phyloP scores from a whole-genome alignment of 2,113 vertebrate genomes.

The Phaetusa simplex region DNA sequence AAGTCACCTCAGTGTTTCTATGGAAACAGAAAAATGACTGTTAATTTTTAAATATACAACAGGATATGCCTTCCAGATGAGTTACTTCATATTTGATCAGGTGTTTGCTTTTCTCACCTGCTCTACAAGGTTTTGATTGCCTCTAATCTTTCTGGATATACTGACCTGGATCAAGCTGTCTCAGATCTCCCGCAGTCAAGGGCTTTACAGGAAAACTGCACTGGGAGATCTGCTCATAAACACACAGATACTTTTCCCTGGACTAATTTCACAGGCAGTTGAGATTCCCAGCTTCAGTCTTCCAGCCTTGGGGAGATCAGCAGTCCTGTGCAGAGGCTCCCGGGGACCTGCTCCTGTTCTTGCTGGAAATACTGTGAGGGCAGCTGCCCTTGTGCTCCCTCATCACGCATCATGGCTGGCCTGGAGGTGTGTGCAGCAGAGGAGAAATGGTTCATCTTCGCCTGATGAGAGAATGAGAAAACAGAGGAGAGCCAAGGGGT shows the following conservation, averaged over 20 bases:
- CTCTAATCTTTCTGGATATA: not conserved
- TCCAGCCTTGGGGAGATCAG: not conserved
- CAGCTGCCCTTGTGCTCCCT: not conserved
- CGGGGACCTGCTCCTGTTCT: not conserved
- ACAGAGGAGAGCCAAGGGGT: not conserved
- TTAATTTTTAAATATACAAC: not conserved
- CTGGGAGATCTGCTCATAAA: not conserved
- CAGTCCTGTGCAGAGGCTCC: not conserved
- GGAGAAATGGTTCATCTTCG: not conserved
- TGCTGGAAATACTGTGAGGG: not conserved
- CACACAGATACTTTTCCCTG: not conserved
- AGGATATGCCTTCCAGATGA: not conserved
- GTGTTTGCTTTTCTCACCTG: not conserved
- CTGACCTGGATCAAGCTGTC: not conserved
- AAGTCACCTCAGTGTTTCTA: not conserved
- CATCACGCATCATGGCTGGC: fast-evolving
- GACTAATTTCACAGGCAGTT: not conserved
- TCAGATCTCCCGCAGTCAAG: not conserved
- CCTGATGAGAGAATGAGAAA: not conserved
- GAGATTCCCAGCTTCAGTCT: not conserved
- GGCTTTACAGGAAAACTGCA: not conserved
- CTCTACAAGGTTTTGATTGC: not conserved
- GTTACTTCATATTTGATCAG: not conserved
- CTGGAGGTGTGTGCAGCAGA: not conserved
- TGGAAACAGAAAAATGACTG: constrained; percentile 24